A percentile compares a stretch with the other conserved stretches of the same genome.
These are phyloP conservation scores for Drosophila lutescens DNA, from an alignment of 2,888 invertebrate genomes.

Conservation along the genomic window DNA sequence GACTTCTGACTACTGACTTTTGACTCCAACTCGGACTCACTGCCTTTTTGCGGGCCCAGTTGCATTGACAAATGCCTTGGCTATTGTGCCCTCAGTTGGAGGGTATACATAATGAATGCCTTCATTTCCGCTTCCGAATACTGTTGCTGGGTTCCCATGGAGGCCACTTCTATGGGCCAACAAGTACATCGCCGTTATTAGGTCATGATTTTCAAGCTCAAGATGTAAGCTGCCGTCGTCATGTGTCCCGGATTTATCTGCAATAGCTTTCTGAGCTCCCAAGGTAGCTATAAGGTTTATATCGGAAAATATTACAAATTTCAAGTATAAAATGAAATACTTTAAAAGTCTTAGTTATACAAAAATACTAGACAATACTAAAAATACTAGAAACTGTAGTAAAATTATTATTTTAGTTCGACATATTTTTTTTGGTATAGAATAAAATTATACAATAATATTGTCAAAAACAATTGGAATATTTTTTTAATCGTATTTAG, in stretches of 20 bases:
- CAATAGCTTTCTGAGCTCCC: not conserved
- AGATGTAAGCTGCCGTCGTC: constrained; percentile 1
- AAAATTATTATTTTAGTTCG: too few species aligned
- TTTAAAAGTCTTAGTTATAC: too few species aligned
- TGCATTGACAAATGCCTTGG: constrained; percentile 25
- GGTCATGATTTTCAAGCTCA: constrained; percentile 2
- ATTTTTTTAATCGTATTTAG: too few species aligned
- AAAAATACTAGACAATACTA: too few species aligned
- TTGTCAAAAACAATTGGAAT: too few species aligned
- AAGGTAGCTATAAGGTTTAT: too few species aligned
- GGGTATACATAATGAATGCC: constrained; percentile 26
- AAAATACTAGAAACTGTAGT: too few species aligned
- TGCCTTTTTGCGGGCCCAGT: not conserved
- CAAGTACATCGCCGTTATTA: constrained; percentile 4
- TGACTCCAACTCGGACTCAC: not conserved
- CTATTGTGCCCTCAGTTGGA: constrained; percentile 7
- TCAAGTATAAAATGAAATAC: too few species aligned
- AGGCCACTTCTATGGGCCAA: not conserved
- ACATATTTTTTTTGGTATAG: too few species aligned
- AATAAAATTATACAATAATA: too few species aligned
- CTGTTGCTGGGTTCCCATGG: not conserved
- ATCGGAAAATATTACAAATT: too few species aligned
- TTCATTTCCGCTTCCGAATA: constrained; percentile 36
- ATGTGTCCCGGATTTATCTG: not conserved
- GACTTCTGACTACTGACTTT: not conserved